Evolutionary conservation across 2,888 invertebrate species (phyloP).

Genomic region (Trisateles emortualis): DNA sequence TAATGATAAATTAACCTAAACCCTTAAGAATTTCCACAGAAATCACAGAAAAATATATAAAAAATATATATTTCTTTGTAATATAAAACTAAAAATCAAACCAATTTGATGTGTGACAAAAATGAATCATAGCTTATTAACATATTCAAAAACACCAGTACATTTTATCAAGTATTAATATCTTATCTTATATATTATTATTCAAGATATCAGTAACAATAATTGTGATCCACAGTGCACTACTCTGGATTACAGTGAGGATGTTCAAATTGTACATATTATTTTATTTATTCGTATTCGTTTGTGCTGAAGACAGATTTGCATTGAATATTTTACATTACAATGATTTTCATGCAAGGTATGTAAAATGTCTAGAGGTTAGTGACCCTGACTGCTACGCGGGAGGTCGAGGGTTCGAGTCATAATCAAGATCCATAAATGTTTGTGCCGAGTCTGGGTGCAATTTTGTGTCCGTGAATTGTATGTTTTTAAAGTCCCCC

Average conservation of each 20-base stretch:
- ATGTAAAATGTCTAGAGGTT: conserved; percentile 21
- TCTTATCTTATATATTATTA: conserved; percentile 2
- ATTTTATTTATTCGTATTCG: conserved; percentile 38
- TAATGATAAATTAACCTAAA: too few species aligned
- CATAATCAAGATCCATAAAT: too few species aligned
- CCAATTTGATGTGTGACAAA: too few species aligned
- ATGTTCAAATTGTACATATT: conserved; percentile 42
- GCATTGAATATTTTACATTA: conserved; percentile 76
- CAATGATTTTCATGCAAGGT: conserved; percentile 82
- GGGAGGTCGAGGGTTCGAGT: too few species aligned
- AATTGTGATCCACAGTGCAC: background rate
- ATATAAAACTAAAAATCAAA: too few species aligned
- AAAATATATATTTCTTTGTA: too few species aligned
- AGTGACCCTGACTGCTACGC: background rate
- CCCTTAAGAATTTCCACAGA: too few species aligned
- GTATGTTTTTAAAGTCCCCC: too few species aligned
- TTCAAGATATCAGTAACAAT: conserved; percentile 8
- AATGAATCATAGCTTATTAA: background rate
- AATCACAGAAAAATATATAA: too few species aligned
- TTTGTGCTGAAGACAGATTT: conserved; percentile 54
- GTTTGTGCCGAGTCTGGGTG: too few species aligned
- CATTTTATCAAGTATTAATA: conserved; percentile 1
- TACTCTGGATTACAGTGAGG: conserved; percentile 3
- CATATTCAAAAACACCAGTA: background rate
- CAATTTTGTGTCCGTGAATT: too few species aligned